Conservation (phyloP, 2,888 invertebrate genomes). For the Andrena minutula region DNA sequence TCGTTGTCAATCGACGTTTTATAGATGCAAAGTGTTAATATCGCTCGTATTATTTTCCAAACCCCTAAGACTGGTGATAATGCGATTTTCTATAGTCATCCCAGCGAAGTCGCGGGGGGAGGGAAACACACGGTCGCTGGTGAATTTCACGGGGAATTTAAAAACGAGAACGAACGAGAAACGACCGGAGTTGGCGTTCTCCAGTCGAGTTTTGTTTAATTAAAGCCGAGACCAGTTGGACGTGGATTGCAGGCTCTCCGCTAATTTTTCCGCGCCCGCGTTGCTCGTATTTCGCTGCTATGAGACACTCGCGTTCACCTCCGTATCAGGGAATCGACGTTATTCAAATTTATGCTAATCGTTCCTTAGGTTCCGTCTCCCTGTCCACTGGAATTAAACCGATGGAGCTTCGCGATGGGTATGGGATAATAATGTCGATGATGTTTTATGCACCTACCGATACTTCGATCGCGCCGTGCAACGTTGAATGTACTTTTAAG, state of each 20-base stretch:
- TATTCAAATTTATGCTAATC: constrained; percentile 26
- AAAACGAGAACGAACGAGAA: constrained; percentile 47
- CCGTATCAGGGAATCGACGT: neutral
- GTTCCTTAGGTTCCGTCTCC: neutral
- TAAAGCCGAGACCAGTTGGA: constrained; percentile 41
- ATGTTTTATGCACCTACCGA: neutral
- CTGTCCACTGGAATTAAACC: neutral
- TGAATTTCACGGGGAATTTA: constrained; percentile 35
- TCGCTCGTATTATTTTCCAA: neutral
- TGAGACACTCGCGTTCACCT: neutral
- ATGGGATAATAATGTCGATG: constrained; percentile 1
- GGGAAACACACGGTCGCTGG: neutral
- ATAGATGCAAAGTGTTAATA: neutral
- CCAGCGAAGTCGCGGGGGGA: neutral
- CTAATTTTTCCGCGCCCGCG: constrained; percentile 25
- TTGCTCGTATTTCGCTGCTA: neutral
- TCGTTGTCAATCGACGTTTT: no score
- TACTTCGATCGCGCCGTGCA: neutral
- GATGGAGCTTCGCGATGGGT: neutral
- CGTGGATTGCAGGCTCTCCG: neutral
- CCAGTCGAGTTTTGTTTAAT: constrained; percentile 62
- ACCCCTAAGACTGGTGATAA: neutral
- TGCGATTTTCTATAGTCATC: neutral
- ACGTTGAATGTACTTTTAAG: neutral
- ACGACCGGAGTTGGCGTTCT: constrained; percentile 19